Base-by-base conservation (phyloP, 1,140 invertebrate genomes). In the Drosophila dunni region DNA sequence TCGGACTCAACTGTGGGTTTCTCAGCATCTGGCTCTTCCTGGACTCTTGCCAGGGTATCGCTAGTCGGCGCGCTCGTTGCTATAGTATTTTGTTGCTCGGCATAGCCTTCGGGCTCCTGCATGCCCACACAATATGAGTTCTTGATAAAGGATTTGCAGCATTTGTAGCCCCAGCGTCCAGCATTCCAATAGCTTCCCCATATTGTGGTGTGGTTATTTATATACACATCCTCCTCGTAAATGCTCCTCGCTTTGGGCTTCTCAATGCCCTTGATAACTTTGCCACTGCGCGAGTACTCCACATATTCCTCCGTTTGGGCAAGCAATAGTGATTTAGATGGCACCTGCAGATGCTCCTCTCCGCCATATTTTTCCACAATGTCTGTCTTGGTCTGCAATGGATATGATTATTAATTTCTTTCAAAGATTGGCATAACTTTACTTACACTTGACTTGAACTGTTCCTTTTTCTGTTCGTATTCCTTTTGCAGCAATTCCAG, bases 241-340 rank as follows among this genome's bases (percentile, higher is more conserved):
- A 96, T 96, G 77, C 94, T 94, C 79, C 94, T 93, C 7, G 98
- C 95, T 0, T 97, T 93, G 68, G 96, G 95, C 90, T 97, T 97
- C 90, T 99, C 98, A 63, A 96, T 95, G 0, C 98, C 98, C 86
- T 95, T 95, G 2, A 95, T 94, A 1, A 96, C 93, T 93, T 98
- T 97, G 44, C 99, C 99, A 86, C 96, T 97, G 67, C 98, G 93
- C 8, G 98, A 98, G 93, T 99, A 99, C 92, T 99, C 97, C 1
- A 97, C 95, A 93, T 99, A 99, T 88, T 97, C 95, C 93, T 99
- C 98, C 7, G 97, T 98, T 93, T 99, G 99, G 0, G 98, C 98
- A 48, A 99, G 91, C 11, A 99, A 93, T 3, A 99, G 92, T 33
- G 97, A 94, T 85, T 96, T 95, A 0, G 98, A 97, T 0, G 97